These are phyloP conservation scores for Callionymus lyra DNA, from an alignment of 2,113 vertebrate species.

Conservation along the genomic window DNA sequence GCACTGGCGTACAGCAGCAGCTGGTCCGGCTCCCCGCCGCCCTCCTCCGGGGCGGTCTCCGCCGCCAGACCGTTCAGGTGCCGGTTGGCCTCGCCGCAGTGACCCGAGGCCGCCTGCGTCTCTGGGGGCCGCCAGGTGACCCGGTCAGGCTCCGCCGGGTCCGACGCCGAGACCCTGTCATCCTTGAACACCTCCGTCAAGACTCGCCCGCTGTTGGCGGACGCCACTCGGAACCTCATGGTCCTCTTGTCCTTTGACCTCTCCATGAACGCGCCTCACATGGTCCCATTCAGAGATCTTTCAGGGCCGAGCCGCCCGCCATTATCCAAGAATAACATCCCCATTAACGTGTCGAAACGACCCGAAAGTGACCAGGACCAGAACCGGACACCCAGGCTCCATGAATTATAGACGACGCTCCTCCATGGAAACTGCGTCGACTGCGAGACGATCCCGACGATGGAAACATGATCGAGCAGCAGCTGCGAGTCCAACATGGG, in stretches of 20 bases:
- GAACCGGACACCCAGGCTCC: constrained; percentile 46
- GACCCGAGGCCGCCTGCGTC: constrained; percentile 48
- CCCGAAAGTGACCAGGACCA: constrained; percentile 51
- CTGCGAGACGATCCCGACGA: too few relatives aligned
- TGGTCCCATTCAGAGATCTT: constrained; percentile 42
- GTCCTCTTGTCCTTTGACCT: constrained; percentile 63
- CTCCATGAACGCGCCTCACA: constrained; percentile 68
- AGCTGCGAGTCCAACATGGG: too few relatives aligned
- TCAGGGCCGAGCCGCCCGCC: constrained; percentile 17
- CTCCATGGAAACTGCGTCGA: constrained; percentile 81
- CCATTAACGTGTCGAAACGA: constrained; percentile 41
- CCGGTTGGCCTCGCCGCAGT: constrained; percentile 70
- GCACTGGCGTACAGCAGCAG: constrained; percentile 81
- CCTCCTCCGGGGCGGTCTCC: constrained; percentile 60
- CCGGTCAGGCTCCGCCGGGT: constrained; percentile 80
- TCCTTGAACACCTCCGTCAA: constrained; percentile 87
- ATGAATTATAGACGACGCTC: constrained; percentile 78
- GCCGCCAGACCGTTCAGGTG: constrained; percentile 69
- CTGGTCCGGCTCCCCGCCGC: constrained; percentile 73
- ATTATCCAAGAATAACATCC: constrained; percentile 37
- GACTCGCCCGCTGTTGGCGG: constrained; percentile 86
- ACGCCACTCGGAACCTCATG: constrained; percentile 87
- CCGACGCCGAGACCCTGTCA: constrained; percentile 52
- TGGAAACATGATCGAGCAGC: too few relatives aligned
- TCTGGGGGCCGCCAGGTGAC: constrained; percentile 68